A percentile compares a stretch with the other conserved stretches of the same genome.
Evolutionary conservation across 2,797 vertebrate genomes (phyloP).

Genomic region (Tapirus indicus): DNA sequence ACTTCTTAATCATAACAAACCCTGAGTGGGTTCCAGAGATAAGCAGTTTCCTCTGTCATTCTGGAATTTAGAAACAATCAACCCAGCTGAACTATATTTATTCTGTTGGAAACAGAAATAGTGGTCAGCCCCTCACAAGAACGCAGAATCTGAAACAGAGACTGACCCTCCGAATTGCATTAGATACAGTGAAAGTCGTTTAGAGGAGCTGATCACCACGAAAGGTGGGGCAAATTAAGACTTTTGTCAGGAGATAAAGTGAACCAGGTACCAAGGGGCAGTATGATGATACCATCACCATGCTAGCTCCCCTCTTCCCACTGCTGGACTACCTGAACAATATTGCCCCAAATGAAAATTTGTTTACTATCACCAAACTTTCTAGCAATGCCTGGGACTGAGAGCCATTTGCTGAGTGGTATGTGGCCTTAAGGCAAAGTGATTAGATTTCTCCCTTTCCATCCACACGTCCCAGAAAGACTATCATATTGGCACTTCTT

Average conservation of each 20-base stretch:
- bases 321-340: neutral
- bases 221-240: neutral
- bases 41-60: neutral
- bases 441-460: neutral
- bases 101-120: neutral
- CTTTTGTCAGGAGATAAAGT: neutral
- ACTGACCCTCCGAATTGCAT: neutral
- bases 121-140: neutral
- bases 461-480: neutral
- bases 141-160: neutral
- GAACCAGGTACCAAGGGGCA: neutral
- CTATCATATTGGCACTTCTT: neutral
- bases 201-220: neutral
- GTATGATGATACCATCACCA: too few relatives aligned
- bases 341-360: neutral
- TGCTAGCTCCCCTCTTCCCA: neutral
- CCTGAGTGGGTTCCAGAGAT: neutral
- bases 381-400: neutral
- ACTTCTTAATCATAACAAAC: neutral
- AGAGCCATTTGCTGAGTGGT: neutral
- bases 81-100: neutral
- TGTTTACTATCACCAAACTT: neutral
- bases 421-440: neutral
- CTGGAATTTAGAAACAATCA: neutral
- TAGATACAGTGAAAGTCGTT: neutral